These are phyloP conservation scores for Calidris pugnax DNA, from an alignment of 2,113 vertebrate genomes.

Conservation along the genomic window DNA sequence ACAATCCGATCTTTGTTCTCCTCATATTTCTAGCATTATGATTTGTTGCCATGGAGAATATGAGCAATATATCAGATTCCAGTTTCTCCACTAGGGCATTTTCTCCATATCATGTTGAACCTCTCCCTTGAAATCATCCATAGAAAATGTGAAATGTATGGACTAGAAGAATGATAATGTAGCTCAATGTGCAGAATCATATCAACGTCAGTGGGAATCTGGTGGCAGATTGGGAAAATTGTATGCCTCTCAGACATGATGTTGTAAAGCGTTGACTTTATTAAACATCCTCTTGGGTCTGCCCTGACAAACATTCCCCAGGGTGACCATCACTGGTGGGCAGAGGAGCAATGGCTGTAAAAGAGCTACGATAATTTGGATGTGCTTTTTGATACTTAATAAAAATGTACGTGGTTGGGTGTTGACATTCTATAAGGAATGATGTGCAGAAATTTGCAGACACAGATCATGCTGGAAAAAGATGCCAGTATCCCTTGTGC, in stretches of 20 bases:
- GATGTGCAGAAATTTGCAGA: neutral
- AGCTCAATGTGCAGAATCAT: neutral
- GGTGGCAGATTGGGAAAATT: neutral
- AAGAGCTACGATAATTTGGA: neutral
- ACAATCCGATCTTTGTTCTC: neutral
- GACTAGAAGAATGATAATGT: neutral
- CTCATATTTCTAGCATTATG: neutral
- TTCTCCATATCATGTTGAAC: neutral
- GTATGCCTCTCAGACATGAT: neutral
- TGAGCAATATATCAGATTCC: neutral
- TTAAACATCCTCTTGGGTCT: neutral
- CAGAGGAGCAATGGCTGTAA: neutral
- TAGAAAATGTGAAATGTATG: neutral
- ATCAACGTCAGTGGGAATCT: neutral
- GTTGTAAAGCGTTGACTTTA: neutral
- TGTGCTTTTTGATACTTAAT: neutral
- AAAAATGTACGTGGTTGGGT: accelerated
- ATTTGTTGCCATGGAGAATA: constrained; percentile 65
- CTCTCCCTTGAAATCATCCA: neutral
- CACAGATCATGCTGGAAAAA: neutral
- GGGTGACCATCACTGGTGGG: neutral
- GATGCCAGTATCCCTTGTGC: neutral
- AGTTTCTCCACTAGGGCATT: neutral
- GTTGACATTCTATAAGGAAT: neutral
- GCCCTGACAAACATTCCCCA: neutral